A percentile compares a stretch with the other conserved stretches of the same genome.
Evolutionary conservation across 2,888 invertebrate genomes (phyloP).

Genomic region (Allophyes oxyacanthae): DNA sequence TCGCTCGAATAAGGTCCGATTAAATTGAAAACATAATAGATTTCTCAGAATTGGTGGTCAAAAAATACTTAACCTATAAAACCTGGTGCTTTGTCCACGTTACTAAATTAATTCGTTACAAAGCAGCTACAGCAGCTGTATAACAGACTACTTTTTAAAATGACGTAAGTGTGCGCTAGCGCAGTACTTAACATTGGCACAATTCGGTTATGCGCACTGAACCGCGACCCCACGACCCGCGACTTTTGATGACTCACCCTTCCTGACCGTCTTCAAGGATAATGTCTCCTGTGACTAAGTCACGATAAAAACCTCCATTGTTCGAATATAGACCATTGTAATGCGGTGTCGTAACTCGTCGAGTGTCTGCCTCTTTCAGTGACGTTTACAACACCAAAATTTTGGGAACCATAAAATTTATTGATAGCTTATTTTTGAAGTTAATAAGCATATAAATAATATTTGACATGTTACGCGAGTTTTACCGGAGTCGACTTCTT

Average conservation of each 20-base stretch:
- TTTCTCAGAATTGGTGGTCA: too few relatives aligned
- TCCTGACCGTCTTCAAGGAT: constrained; percentile 78
- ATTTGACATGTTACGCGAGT: constrained; percentile 24
- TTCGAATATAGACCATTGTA: constrained; percentile 66
- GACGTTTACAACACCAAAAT: constrained; percentile 39
- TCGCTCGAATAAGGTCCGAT: too few relatives aligned
- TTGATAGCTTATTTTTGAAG: constrained; percentile 6
- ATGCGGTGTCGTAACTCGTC: constrained; percentile 60
- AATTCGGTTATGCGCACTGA: constrained; percentile 70
- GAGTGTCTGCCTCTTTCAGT: constrained; percentile 27
- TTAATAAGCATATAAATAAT: constrained; percentile 9
- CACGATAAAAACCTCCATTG: constrained; percentile 76
- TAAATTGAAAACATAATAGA: too few relatives aligned
- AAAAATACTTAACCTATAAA: too few relatives aligned
- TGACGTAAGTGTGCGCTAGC: constrained; percentile 31
- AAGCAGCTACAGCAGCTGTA: constrained; percentile 9
- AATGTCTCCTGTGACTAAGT: constrained; percentile 77
- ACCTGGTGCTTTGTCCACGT: constrained; percentile 20
- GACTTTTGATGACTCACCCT: constrained; percentile 79
- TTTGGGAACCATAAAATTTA: constrained; percentile 30
- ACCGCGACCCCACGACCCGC: constrained; percentile 77
- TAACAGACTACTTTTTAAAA: constrained; percentile 27
- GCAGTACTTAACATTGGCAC: constrained; percentile 59
- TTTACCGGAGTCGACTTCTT: constrained; percentile 19
- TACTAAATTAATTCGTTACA: constrained; percentile 2